These are phyloP conservation scores for human DNA, from an alignment of 2,113 vertebrate genomes.

Conservation along the genomic window DNA sequence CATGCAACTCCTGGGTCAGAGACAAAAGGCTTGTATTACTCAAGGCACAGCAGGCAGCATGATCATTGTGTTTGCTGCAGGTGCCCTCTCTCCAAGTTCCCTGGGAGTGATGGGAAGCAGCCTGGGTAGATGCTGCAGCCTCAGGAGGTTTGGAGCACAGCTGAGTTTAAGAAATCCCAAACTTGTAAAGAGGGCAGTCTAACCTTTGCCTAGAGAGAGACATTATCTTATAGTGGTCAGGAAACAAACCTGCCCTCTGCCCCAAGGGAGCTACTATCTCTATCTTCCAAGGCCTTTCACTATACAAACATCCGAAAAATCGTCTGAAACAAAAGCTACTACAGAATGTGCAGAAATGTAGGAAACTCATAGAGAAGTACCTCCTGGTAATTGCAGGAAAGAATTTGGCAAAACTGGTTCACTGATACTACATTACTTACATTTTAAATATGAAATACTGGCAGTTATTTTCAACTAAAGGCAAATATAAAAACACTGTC, in stretches of 20 bases:
- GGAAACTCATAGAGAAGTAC: background rate
- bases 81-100: fast-evolving
- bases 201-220: background rate
- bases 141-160: fast-evolving
- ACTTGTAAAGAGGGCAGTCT: background rate
- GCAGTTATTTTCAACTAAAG: constrained; percentile 1
- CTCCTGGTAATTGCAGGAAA: background rate
- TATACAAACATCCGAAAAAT: background rate
- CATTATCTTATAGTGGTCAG: background rate
- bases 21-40: background rate
- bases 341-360: background rate
- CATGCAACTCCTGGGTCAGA: background rate
- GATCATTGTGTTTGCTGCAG: fast-evolving
- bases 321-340: background rate
- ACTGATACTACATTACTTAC: fast-evolving
- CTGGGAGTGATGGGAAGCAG: no score
- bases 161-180: background rate
- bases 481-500: background rate
- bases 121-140: fast-evolving
- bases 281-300: background rate
- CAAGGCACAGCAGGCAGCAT: fast-evolving
- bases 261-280: background rate
- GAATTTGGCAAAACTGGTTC: background rate
- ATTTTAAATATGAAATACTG: background rate
- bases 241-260: background rate